These are phyloP conservation scores for Papilio aristodemus DNA, from an alignment of 1,140 invertebrate genomes.

Conservation along the genomic window DNA sequence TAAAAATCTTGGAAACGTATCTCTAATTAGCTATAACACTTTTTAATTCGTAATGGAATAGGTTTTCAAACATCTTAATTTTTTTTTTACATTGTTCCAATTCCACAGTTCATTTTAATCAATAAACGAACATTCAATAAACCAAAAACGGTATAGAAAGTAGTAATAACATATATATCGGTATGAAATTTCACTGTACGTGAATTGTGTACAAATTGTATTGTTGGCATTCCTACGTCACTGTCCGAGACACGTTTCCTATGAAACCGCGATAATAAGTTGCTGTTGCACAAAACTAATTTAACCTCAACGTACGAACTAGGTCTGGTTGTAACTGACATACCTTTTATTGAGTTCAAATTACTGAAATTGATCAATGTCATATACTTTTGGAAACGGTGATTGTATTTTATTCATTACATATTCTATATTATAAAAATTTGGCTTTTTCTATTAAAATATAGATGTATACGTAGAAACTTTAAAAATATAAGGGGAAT, in stretches of 20 bases:
- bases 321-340: constrained; percentile 22
- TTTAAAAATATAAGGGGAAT: too few relatives aligned
- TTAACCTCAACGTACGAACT: constrained; percentile 27
- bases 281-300: constrained; percentile 25
- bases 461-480: too few relatives aligned
- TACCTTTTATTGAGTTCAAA: constrained; percentile 21
- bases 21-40: too few relatives aligned
- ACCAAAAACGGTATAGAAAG: constrained; percentile 48
- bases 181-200: constrained; percentile 48
- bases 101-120: neutral
- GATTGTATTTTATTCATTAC: neutral
- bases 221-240: constrained; percentile 1
- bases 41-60: too few relatives aligned
- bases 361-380: constrained; percentile 19
- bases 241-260: constrained; percentile 22
- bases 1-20: too few relatives aligned
- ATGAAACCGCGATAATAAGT: constrained; percentile 22
- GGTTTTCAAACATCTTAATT: too few relatives aligned
- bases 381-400: constrained; percentile 14
- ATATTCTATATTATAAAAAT: too few relatives aligned
- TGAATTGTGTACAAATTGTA: constrained; percentile 42
- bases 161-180: constrained; percentile 44
- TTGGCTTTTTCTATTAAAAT: too few relatives aligned
- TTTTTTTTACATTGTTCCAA: too few relatives aligned
- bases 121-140: constrained; percentile 24